These are phyloP conservation scores for Trachelus stipa DNA, from an alignment of 2,888 invertebrate species.

Conservation along the genomic window DNA sequence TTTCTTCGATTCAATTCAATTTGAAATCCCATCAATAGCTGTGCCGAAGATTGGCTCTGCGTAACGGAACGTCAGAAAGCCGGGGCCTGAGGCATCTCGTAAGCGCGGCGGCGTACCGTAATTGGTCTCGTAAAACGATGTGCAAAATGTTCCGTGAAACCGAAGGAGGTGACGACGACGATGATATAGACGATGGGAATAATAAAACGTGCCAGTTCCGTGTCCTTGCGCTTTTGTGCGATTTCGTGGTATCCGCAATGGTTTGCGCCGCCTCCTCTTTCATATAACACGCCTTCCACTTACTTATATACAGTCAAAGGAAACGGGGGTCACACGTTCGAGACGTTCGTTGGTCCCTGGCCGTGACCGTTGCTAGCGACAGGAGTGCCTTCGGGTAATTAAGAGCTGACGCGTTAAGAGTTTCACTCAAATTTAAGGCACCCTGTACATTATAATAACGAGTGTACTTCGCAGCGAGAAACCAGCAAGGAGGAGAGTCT, in stretches of 20 bases:
- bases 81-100: constrained; percentile 16
- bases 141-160: constrained; percentile 40
- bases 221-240: neutral
- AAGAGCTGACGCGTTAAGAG: constrained; percentile 8
- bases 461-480: constrained; percentile 15
- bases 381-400: neutral
- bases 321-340: neutral
- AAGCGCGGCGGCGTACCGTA: constrained; percentile 40
- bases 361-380: constrained; percentile 11
- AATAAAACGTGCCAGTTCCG: neutral
- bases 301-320: neutral
- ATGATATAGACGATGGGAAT: neutral
- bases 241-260: neutral
- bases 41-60: neutral
- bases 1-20: constrained; percentile 11
- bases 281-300: neutral
- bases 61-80: neutral
- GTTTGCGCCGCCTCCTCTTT: neutral
- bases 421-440: constrained; percentile 16
- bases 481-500: constrained; percentile 8
- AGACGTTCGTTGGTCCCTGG: constrained; percentile 2
- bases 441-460: constrained; percentile 26
- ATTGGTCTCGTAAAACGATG: constrained; percentile 43
- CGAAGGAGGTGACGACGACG: constrained; percentile 20
- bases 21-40: neutral